These are phyloP conservation scores for Spilosoma lubricipeda DNA, from an alignment of 2,888 invertebrate genomes.

Conservation along the genomic window DNA sequence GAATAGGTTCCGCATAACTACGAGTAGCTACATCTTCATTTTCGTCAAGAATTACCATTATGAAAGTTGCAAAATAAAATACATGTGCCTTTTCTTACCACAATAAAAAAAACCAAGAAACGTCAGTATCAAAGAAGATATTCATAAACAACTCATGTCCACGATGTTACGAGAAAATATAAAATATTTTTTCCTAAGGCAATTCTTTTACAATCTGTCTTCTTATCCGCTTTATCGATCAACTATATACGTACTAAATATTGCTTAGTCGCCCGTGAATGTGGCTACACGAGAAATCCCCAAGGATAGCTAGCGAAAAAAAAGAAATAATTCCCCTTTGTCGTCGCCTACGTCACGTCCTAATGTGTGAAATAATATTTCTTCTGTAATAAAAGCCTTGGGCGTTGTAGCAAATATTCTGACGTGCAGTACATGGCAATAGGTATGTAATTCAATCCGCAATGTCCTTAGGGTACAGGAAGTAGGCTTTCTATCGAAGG, in stretches of 20 bases:
- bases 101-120: background rate
- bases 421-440: constrained; percentile 40
- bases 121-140: background rate
- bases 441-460: constrained; percentile 49
- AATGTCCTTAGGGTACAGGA: constrained; percentile 32
- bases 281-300: constrained; percentile 40
- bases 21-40: background rate
- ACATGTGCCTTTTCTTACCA: background rate
- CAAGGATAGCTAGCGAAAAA: constrained; percentile 34
- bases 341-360: constrained; percentile 46
- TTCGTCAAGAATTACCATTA: background rate
- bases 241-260: constrained; percentile 29
- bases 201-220: constrained; percentile 23
- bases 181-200: constrained; percentile 1
- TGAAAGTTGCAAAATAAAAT: background rate
- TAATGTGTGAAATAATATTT: constrained; percentile 59
- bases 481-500: constrained; percentile 19
- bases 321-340: constrained; percentile 45
- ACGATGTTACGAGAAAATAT: background rate
- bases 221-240: constrained; percentile 22
- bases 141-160: background rate
- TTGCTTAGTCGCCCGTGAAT: constrained; percentile 35
- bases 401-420: constrained; percentile 43
- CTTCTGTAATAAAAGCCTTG: constrained; percentile 44
- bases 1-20: background rate